A percentile compares a stretch with the other conserved stretches of the same genome.
Evolutionary conservation across 2,797 vertebrate species (phyloP).

Genomic region (Cottoperca gobio): DNA sequence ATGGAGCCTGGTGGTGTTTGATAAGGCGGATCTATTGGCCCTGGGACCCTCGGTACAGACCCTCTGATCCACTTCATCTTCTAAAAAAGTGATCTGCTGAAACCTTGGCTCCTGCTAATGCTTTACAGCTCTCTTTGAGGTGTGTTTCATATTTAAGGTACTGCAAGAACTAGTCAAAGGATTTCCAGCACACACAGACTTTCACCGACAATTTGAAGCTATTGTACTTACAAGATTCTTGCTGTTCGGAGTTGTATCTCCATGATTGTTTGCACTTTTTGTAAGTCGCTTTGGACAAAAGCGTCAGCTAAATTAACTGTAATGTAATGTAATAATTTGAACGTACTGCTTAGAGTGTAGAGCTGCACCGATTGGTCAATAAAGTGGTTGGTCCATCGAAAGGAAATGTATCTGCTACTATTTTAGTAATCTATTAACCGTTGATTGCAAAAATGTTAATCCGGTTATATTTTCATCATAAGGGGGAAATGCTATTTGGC

Average conservation of each 20-base stretch:
- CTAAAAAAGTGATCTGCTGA: conserved; percentile 73
- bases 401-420: not conserved
- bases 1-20: conserved; percentile 77
- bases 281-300: too few species aligned
- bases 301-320: too few species aligned
- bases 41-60: conserved; percentile 65
- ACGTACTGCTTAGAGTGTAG: not conserved
- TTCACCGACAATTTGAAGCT: conserved; percentile 23
- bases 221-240: too few species aligned
- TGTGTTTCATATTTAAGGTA: conserved; percentile 49
- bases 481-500: not conserved
- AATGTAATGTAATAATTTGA: too few species aligned
- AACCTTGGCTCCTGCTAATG: conserved; percentile 57
- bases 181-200: conserved; percentile 38
- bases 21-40: conserved; percentile 75
- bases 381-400: not conserved
- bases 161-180: conserved; percentile 50
- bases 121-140: conserved; percentile 62
- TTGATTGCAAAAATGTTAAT: not conserved
- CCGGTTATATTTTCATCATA: not conserved
- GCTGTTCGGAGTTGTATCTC: too few species aligned
- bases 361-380: not conserved
- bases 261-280: too few species aligned
- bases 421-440: not conserved
- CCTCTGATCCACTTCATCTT: conserved; percentile 77